phyloP scores from a whole-genome alignment of 2,888 invertebrate species.

The Melanostoma scalare region DNA sequence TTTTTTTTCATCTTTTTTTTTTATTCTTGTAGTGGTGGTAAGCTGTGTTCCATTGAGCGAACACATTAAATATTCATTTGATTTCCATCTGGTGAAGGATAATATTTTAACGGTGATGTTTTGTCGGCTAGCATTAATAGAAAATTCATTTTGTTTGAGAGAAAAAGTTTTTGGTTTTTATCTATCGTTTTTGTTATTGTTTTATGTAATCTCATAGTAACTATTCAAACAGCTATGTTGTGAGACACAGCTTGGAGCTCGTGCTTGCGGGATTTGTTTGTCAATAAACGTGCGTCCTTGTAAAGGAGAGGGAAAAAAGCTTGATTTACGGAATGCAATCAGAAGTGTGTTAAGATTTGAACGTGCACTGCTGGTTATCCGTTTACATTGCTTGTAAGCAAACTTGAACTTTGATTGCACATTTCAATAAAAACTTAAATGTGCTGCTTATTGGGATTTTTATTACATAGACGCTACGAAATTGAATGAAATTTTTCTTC shows the following conservation, averaged over 20 bases:
- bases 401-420: conserved; percentile 27
- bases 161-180: not conserved
- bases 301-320: too few species aligned
- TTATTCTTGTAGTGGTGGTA: not conserved
- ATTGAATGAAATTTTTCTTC: too few species aligned
- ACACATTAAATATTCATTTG: conserved; percentile 61
- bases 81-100: conserved; percentile 45
- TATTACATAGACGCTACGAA: too few species aligned
- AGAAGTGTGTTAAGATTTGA: not conserved
- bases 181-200: not conserved
- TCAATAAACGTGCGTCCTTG: conserved; percentile 17
- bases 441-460: not conserved
- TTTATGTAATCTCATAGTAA: conserved; percentile 1
- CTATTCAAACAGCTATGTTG: conserved; percentile 17
- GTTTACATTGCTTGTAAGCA: conserved; percentile 13
- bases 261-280: not conserved
- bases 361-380: conserved; percentile 29
- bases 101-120: not conserved
- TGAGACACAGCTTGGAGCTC: not conserved
- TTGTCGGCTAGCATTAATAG: conserved; percentile 7
- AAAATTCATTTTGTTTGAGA: conserved; percentile 45
- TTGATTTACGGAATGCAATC: conserved; percentile 59
- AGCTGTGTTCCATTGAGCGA: conserved; percentile 34
- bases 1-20: conserved; percentile 1
- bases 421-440: conserved; percentile 8